Evolutionary conservation across 1,140 invertebrate genomes (phyloP).

Genomic region (Diorhabda carinulata): DNA sequence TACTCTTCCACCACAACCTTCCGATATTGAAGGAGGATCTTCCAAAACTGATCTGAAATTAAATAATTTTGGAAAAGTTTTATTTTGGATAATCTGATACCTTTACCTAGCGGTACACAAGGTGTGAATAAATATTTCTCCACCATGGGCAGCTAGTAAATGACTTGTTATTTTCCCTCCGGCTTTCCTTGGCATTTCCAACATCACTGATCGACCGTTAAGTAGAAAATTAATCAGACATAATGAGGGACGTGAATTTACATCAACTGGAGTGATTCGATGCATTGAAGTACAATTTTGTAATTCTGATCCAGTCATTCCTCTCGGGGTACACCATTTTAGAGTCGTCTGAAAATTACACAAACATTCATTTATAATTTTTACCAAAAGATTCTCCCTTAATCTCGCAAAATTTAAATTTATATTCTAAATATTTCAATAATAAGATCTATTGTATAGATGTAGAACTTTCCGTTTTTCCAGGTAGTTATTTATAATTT

Average conservation of each 20-base stretch:
- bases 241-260: conserved; percentile 89
- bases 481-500: background rate
- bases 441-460: no score
- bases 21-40: conserved; percentile 91
- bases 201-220: conserved; percentile 87
- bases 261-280: conserved; percentile 92
- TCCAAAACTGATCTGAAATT: conserved; percentile 73
- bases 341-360: conserved; percentile 68
- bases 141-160: conserved; percentile 87
- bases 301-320: conserved; percentile 69
- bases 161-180: conserved; percentile 89
- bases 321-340: conserved; percentile 93
- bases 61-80: background rate
- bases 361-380: background rate
- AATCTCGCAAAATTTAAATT: no score
- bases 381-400: no score
- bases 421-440: no score
- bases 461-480: background rate
- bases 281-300: conserved; percentile 80
- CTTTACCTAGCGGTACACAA: conserved; percentile 67
- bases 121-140: conserved; percentile 94
- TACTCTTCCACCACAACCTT: conserved; percentile 87
- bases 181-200: conserved; percentile 88
- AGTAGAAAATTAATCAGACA: conserved; percentile 95
- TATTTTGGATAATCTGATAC: background rate